These are phyloP conservation scores for Montipora efflorescens DNA, from an alignment of 64 coral and sea anemone species.

Conservation along the genomic window DNA sequence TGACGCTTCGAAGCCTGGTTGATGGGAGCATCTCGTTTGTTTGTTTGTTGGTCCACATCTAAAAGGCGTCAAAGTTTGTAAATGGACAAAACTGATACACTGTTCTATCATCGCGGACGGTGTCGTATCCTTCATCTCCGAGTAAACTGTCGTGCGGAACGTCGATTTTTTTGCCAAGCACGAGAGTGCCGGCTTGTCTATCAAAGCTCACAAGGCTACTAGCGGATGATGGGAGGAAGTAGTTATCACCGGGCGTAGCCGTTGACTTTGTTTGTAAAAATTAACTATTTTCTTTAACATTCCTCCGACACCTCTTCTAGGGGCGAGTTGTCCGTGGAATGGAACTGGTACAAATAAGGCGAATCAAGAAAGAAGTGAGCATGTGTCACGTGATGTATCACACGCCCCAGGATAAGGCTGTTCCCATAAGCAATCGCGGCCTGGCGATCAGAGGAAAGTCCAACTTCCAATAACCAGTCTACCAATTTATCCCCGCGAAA, in stretches of 20 bases:
- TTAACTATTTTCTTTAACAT: neutral
- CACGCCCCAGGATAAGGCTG: conserved; percentile 71
- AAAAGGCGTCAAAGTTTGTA: too few relatives aligned
- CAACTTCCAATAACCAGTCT: conserved; percentile 85
- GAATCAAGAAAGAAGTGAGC: conserved; percentile 85
- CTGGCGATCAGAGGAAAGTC: conserved; percentile 80
- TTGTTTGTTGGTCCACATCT: too few relatives aligned
- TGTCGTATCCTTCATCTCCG: too few relatives aligned
- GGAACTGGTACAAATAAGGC: conserved; percentile 84
- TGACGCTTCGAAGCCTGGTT: too few relatives aligned
- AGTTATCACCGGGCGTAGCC: neutral
- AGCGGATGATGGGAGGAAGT: neutral
- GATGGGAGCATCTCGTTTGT: too few relatives aligned
- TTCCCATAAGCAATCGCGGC: conserved; percentile 90
- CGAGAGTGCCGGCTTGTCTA: too few relatives aligned
- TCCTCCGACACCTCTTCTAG: neutral
- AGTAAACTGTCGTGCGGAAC: too few relatives aligned
- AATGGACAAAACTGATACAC: too few relatives aligned
- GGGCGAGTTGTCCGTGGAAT: conserved; percentile 1
- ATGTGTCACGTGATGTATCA: conserved; percentile 82
- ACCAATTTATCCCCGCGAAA: conserved; percentile 85
- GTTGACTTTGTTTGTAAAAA: neutral
- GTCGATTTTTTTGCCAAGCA: too few relatives aligned
- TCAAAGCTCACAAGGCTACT: too few relatives aligned
- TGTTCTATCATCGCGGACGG: too few relatives aligned